phyloP scores from a whole-genome alignment of 2,888 invertebrate genomes.

The Alsophila aescularia region DNA sequence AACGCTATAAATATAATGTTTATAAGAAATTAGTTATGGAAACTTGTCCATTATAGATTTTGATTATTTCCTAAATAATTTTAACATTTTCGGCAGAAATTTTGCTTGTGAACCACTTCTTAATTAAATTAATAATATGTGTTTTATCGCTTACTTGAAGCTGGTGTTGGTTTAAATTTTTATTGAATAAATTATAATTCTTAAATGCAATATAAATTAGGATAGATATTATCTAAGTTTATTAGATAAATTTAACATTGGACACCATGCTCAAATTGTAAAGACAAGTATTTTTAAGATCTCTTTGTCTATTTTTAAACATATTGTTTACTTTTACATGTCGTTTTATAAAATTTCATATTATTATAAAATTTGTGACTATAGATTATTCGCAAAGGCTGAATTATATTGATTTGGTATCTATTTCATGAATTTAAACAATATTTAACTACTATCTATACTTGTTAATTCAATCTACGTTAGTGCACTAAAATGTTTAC shows the following conservation, averaged over 20 bases:
- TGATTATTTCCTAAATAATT: too few relatives aligned
- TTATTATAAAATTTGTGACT: neutral
- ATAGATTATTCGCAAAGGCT: neutral
- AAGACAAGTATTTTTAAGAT: conserved; percentile 59
- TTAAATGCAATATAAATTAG: conserved; percentile 51
- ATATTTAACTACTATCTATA: too few relatives aligned
- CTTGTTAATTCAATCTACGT: too few relatives aligned
- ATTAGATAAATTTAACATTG: conserved; percentile 43
- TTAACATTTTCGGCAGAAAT: neutral
- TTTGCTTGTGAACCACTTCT: neutral
- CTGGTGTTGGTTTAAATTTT: conserved; percentile 40
- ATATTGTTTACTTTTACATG: conserved; percentile 38
- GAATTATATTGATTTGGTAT: neutral
- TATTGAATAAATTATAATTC: conserved; percentile 48
- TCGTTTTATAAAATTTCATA: conserved; percentile 33
- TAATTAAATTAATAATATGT: neutral
- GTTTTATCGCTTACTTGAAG: conserved; percentile 43
- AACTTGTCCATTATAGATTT: too few relatives aligned
- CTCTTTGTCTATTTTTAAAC: conserved; percentile 45
- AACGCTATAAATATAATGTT: too few relatives aligned
- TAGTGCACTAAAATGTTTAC: too few relatives aligned
- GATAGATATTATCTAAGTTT: conserved; percentile 29
- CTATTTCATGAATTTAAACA: too few relatives aligned
- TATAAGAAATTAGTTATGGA: too few relatives aligned
- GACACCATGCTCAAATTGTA: conserved; percentile 68